Conservation (phyloP, 1,140 invertebrate genomes). For the Ips nitidus region DNA sequence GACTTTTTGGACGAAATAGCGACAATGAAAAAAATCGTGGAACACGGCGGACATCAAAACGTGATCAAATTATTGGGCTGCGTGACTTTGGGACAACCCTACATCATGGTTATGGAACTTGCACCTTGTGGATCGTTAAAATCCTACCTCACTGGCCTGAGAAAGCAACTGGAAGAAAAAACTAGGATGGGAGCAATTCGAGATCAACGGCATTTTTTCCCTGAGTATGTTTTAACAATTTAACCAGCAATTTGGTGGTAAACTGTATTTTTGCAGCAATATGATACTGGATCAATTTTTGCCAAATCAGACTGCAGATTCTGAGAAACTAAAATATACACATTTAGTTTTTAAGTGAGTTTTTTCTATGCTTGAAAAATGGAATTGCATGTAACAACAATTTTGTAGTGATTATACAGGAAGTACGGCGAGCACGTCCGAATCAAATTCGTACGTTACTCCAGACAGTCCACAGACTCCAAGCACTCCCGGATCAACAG, state of each 20-base stretch:
- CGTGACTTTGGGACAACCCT: slow-evolving; percentile 68
- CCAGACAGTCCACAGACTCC: slow-evolving; percentile 22
- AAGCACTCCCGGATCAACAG: slow-evolving; percentile 13
- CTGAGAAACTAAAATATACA: slow-evolving; percentile 25
- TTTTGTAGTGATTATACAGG: slow-evolving; percentile 20
- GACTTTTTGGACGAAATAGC: slow-evolving; percentile 76
- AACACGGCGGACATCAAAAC: slow-evolving; percentile 64
- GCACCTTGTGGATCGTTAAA: slow-evolving; percentile 78
- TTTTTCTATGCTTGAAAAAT: background rate
- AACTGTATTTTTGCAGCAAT: slow-evolving; percentile 18
- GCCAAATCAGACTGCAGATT: background rate
- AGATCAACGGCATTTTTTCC: slow-evolving; percentile 38
- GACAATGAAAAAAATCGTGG: slow-evolving; percentile 76
- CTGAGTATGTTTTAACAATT: slow-evolving; percentile 33
- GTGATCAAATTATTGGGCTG: slow-evolving; percentile 78
- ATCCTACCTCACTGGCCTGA: slow-evolving; percentile 46
- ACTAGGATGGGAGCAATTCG: slow-evolving; percentile 1
- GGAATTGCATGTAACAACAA: background rate
- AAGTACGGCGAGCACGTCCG: slow-evolving; percentile 5
- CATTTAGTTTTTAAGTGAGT: slow-evolving; percentile 31
- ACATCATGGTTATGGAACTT: slow-evolving; percentile 77
- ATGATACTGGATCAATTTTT: slow-evolving; percentile 31
- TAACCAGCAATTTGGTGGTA: background rate
- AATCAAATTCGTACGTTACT: slow-evolving; percentile 33
- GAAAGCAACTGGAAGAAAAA: slow-evolving; percentile 44